Conservation (phyloP, 1,140 invertebrate species). For the Protaetia brevitarsis region DNA sequence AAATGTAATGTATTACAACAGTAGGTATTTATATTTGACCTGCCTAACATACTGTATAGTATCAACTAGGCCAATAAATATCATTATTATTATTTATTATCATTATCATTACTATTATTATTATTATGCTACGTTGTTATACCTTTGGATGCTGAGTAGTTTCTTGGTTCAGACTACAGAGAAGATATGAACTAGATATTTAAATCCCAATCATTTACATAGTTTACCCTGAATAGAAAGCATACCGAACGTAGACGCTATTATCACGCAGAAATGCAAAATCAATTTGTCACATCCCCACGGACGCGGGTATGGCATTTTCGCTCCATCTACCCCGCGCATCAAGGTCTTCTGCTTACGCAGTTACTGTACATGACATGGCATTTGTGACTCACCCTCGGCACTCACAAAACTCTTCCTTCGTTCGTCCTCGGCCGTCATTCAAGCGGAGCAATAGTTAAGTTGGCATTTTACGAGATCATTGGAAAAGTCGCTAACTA, state of each 20-base stretch:
- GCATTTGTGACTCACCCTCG: constrained; percentile 11
- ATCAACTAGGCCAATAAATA: too few relatives aligned
- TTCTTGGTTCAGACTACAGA: too few relatives aligned
- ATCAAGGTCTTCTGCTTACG: background rate
- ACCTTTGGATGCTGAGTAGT: too few relatives aligned
- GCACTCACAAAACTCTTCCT: constrained; percentile 4
- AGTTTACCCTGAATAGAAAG: too few relatives aligned
- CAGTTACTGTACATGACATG: constrained; percentile 13
- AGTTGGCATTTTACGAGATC: constrained; percentile 31
- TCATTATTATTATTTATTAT: too few relatives aligned
- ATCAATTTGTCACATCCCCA: constrained; percentile 14
- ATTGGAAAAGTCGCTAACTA: constrained; percentile 34
- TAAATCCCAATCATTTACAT: too few relatives aligned
- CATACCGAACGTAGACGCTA: background rate
- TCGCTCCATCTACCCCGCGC: background rate
- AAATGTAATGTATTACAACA: too few relatives aligned
- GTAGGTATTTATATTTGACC: too few relatives aligned
- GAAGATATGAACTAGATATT: too few relatives aligned
- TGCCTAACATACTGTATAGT: too few relatives aligned
- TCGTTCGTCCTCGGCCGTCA: constrained; percentile 16
- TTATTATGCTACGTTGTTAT: too few relatives aligned
- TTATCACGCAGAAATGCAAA: constrained; percentile 12
- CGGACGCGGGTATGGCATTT: background rate
- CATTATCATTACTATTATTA: too few relatives aligned
- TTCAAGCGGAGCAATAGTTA: constrained; percentile 24